Evolutionary conservation across 2,113 vertebrate genomes (phyloP), one percentile per base, ranked within the genome.

Genomic region (Coryphaenoides rupestris): DNA sequence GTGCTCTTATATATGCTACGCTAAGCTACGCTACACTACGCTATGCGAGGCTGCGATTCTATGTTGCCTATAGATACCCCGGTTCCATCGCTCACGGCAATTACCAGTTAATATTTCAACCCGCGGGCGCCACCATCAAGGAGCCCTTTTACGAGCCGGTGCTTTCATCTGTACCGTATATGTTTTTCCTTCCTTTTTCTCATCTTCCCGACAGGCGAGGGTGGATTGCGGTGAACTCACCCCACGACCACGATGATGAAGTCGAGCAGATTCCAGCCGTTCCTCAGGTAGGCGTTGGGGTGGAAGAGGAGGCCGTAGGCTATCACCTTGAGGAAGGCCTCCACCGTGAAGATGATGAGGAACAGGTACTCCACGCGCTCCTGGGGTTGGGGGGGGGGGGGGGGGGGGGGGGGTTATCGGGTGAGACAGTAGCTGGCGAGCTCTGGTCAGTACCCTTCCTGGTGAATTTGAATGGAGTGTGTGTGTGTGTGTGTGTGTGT

Each of bases 311-410:
- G 94, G 87, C 97, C 97, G 26, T 99, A 98, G 50, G 97, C 96
- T 88, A 99, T 96, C 84, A 99, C 95, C 94, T 99, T 99, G 86
- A 99, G 93, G 90, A 99, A 98, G 68, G 97, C 97, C 90, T 99
- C 97, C 92, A 99, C 97, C 59, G 97, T 99, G 91, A 99, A 99
- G 92, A 99, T 97, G 89, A 99, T 98, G 90, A 99, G 96, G 89
- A 99, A 99, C 88, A 99, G 93, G 90, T 99, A 99, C 88, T 99
- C 97, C 92, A 99, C 97, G 66, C 94, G 95, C 89, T 99, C 97
- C 97, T 99, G 87, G 47, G 62, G 10, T 22, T 16, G 85, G 33
- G 84, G 57, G 83, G 12, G 22, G 1, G 19, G 60, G 14, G 19
- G 52, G 28, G 68, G 14, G 71, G 53, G 61, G 21, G 9, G 47